Percentiles rank a stretch among this genome's conserved stretches.
Conservation (phyloP, 2,113 vertebrate genomes). For the Chrysochloris asiatica region DNA sequence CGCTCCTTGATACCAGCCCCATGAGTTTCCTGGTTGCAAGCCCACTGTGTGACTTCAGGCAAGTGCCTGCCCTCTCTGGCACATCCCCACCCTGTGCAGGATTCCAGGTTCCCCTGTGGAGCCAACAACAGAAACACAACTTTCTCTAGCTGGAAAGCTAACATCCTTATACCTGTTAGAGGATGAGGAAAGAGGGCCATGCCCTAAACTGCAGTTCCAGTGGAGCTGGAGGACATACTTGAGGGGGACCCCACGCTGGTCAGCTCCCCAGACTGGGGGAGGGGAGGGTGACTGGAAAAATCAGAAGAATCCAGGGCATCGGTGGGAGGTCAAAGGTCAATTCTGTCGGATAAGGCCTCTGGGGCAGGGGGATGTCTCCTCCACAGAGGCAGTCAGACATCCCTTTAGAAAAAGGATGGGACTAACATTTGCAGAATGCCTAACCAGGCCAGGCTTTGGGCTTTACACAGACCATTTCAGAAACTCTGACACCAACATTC, state of each 20-base stretch:
- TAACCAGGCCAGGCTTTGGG: neutral
- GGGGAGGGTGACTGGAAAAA: neutral
- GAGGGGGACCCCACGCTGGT: neutral
- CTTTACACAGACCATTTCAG: neutral
- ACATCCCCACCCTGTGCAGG: neutral
- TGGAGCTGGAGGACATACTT: neutral
- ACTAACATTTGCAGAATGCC: neutral
- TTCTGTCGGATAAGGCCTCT: neutral
- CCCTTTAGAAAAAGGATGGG: neutral
- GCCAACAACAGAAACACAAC: neutral
- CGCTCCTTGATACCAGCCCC: neutral
- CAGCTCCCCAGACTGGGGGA: neutral
- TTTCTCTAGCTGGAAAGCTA: neutral
- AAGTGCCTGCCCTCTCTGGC: neutral
- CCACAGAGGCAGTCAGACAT: neutral
- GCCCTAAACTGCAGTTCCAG: neutral
- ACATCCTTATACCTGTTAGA: neutral
- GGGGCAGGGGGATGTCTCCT: neutral
- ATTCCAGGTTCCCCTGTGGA: neutral
- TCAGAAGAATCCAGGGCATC: neutral
- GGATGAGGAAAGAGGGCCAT: neutral
- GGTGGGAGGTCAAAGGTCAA: neutral
- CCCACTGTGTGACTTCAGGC: neutral
- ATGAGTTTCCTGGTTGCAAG: rapidly evolving
- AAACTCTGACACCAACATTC: neutral